These are phyloP conservation scores for Sakesphorus luctuosus DNA, from an alignment of 2,113 vertebrate genomes.

Conservation along the genomic window DNA sequence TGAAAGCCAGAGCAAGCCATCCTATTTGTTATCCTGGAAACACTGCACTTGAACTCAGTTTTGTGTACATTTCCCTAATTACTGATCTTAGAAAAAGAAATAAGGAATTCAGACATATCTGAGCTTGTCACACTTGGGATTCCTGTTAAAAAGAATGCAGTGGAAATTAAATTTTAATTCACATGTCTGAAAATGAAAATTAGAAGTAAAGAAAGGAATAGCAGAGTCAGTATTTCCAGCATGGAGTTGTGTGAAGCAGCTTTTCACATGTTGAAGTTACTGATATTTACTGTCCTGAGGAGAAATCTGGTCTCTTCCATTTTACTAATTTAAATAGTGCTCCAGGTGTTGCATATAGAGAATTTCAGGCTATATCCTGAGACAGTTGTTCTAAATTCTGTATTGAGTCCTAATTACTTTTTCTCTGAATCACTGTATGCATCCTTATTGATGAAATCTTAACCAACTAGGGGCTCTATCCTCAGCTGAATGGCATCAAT, in stretches of 20 bases:
- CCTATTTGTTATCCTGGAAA: background rate
- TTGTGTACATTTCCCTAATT: background rate
- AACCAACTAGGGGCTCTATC: background rate
- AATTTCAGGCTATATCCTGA: background rate
- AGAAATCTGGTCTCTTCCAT: background rate
- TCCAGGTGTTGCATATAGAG: background rate
- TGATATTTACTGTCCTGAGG: background rate
- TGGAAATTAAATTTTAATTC: background rate
- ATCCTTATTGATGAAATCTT: background rate
- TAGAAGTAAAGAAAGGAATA: background rate
- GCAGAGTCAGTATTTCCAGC: background rate
- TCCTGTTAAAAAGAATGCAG: background rate
- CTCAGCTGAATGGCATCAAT: background rate
- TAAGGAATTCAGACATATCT: background rate
- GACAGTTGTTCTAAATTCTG: background rate
- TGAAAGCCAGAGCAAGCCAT: constrained; percentile 4
- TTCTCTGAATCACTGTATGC: background rate
- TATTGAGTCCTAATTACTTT: background rate
- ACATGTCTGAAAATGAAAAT: background rate
- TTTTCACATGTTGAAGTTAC: background rate
- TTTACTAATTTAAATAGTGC: background rate
- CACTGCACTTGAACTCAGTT: background rate
- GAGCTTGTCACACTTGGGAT: background rate
- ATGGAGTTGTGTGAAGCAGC: background rate
- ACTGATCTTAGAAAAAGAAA: background rate